Conservation (phyloP, 2,797 vertebrate genomes). For the Chelonia mydas region DNA sequence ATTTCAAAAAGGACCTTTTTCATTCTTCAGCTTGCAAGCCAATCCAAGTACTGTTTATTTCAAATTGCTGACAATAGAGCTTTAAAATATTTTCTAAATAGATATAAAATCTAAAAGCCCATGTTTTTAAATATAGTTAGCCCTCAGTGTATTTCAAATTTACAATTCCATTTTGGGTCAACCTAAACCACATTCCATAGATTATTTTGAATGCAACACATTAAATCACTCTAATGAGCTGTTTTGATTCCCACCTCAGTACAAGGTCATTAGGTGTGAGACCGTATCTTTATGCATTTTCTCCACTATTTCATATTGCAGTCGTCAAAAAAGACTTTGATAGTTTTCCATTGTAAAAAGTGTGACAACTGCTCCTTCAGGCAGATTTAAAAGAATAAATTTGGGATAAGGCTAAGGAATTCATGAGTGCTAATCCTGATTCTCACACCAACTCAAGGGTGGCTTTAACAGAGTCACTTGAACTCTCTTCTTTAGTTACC, state of each 20-base stretch:
- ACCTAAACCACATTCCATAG: constrained; percentile 48
- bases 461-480: not conserved
- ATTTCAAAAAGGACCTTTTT: not conserved
- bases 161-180: constrained; percentile 39
- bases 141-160: constrained; percentile 27
- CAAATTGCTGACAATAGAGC: not conserved
- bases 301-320: constrained; percentile 29
- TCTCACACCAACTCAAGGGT: not conserved
- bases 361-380: not conserved
- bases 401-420: not conserved
- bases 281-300: constrained; percentile 39
- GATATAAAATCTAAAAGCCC: not conserved
- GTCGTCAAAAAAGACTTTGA: constrained; percentile 29
- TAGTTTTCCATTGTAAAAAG: not conserved
- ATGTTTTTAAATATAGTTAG: constrained; percentile 1
- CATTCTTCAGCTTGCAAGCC: not conserved
- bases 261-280: constrained; percentile 55
- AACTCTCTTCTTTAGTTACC: not conserved
- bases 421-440: not conserved
- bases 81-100: not conserved
- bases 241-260: constrained; percentile 51
- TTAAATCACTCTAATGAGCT: constrained; percentile 74
- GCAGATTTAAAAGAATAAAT: not conserved
- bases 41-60: not conserved
- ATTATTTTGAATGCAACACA: constrained; percentile 63